Base-by-base conservation (phyloP, 2,113 vertebrate species). In the Cavia porcellus region DNA sequence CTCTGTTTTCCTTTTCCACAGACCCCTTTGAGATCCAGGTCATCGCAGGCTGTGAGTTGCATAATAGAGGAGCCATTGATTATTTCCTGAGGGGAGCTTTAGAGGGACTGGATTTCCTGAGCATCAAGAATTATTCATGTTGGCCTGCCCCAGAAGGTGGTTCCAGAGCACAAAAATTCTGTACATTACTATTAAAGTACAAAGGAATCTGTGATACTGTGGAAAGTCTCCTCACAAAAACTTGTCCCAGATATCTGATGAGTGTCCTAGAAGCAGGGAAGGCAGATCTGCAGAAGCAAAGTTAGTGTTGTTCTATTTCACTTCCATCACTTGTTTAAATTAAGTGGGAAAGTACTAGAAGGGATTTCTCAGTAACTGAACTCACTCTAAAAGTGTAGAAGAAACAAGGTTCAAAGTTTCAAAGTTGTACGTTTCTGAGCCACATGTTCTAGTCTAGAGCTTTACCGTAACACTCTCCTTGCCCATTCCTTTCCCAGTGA, bases 21-120 rank as follows among this genome's bases (percentile, higher is more conserved):
- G 94, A 96, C 3, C 90, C 90, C 15, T 94, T 96, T 92, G 90
- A 92, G 55, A 45, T 96, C 55, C 90, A 97, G 74, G 35, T 9
- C 11, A 50, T 8, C 30, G 74, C 14, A 62, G 90, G 95, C 66
- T 96, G 74, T 89, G 17, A 20, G 22, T 47, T 97, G 55, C 22
- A 3, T 10, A 3, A 61, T 25, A 35, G 66, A 3, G 19, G n/a
- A 12, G 0, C n/a, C 42, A 83, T 20, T 0, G 2, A 55, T 55
- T 13, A 38, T n/a, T 95, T 95, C 55, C 3, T 97, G 57, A 55
- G 15, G 38, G 77, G n/a, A 45, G 96, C 86, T 14, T 52, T 97
- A 32, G 50, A 38, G 20, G 94, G 92, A 38, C 0, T 20, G 86
- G 38, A 96, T 81, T 96, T 96, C 0, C 0, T 82, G 45, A 96